phyloP scores from a whole-genome alignment of 1,140 invertebrate genomes.

The Tetranychus cinnabarinus region DNA sequence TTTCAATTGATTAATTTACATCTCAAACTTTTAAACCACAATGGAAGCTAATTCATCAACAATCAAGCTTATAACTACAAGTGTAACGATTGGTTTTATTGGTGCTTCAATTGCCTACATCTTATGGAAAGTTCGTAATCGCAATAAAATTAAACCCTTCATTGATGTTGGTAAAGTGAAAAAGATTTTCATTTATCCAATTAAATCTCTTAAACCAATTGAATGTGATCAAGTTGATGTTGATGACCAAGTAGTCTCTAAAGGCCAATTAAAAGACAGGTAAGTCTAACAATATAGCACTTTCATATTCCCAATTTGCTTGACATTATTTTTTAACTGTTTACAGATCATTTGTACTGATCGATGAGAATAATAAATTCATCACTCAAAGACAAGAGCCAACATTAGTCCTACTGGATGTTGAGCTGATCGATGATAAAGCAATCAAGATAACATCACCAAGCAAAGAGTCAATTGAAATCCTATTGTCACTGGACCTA shows the following conservation, averaged over 20 bases:
- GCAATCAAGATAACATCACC: neutral
- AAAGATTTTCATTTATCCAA: constrained; percentile 1
- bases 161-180: neutral
- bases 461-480: neutral
- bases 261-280: neutral
- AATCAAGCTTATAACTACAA: too few relatives aligned
- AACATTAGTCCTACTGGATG: too few relatives aligned
- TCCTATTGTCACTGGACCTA: neutral
- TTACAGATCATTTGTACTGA: neutral
- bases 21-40: too few relatives aligned
- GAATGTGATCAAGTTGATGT: neutral
- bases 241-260: neutral
- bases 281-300: neutral
- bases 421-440: neutral
- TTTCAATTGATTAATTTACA: too few relatives aligned
- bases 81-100: too few relatives aligned
- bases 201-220: neutral
- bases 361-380: neutral
- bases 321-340: neutral
- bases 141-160: neutral
- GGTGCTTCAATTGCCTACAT: too few relatives aligned
- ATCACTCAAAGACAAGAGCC: too few relatives aligned
- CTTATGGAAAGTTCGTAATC: too few relatives aligned
- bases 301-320: neutral
- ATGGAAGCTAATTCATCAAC: too few relatives aligned